A percentile compares a stretch with the other conserved stretches of the same genome.
Evolutionary conservation across 2,113 vertebrate species (phyloP).

Genomic region (Xenopus laevis): DNA sequence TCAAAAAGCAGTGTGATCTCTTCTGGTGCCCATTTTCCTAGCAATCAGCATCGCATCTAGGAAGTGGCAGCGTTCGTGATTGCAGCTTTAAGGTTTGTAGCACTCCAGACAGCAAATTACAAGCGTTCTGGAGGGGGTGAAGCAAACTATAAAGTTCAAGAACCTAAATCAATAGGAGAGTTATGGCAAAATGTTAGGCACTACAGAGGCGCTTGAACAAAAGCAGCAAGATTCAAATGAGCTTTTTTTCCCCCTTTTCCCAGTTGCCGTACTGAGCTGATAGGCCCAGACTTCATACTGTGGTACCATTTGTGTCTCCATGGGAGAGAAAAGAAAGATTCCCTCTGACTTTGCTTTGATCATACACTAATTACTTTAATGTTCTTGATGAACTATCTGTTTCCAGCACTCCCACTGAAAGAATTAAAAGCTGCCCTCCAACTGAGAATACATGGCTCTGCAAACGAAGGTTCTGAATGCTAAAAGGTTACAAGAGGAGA

Average conservation of each 20-base stretch:
- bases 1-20: constrained; percentile 23
- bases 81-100: constrained; percentile 12
- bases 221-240: constrained; percentile 24
- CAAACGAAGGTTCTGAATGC: constrained; percentile 4
- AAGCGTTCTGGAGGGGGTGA: constrained; percentile 1
- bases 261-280: constrained; percentile 11
- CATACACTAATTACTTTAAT: constrained; percentile 52
- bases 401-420: constrained; percentile 24
- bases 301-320: constrained; percentile 45
- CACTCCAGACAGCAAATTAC: constrained; percentile 5
- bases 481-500: constrained; percentile 17
- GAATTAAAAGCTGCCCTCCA: constrained; percentile 30
- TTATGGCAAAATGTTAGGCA: constrained; percentile 12
- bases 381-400: constrained; percentile 45
- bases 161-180: constrained; percentile 15
- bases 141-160: constrained; percentile 25
- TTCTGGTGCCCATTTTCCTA: constrained; percentile 21
- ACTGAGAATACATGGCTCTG: background rate
- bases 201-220: constrained; percentile 8
- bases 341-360: constrained; percentile 39
- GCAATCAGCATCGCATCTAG: constrained; percentile 19
- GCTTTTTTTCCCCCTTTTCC: constrained; percentile 10
- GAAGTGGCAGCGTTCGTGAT: background rate
- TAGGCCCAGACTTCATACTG: constrained; percentile 19
- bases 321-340: constrained; percentile 38